These are phyloP conservation scores for Drosophila insularis DNA, from an alignment of 1,140 invertebrate species.

Conservation along the genomic window DNA sequence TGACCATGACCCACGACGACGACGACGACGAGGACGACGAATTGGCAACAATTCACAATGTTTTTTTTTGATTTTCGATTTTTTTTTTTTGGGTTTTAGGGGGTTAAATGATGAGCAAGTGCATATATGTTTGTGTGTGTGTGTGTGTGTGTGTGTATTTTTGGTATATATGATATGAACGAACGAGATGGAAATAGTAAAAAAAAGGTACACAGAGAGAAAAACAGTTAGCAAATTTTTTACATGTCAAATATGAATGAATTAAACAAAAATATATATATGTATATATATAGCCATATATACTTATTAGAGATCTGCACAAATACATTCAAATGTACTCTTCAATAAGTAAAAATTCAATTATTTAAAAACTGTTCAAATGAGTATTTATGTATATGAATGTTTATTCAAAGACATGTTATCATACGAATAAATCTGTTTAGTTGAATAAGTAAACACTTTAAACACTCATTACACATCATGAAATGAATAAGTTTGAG, in stretches of 20 bases:
- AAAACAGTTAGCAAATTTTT: slow-evolving; percentile 72
- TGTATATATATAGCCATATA: slow-evolving; percentile 4
- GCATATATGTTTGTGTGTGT: slow-evolving; percentile 35
- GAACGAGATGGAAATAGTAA: slow-evolving; percentile 63
- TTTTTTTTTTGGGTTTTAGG: slow-evolving; percentile 1
- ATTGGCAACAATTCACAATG: slow-evolving; percentile 74
- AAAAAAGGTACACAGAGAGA: slow-evolving; percentile 75
- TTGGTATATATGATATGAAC: slow-evolving; percentile 24
- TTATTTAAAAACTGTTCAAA: too few species aligned
- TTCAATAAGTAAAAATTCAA: too few species aligned
- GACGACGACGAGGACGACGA: slow-evolving; percentile 22
- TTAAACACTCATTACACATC: too few species aligned
- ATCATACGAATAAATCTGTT: too few species aligned
- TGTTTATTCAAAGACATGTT: too few species aligned
- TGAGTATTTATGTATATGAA: too few species aligned
- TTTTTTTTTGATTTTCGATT: not conserved
- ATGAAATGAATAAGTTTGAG: too few species aligned
- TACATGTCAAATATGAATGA: slow-evolving; percentile 54
- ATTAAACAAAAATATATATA: slow-evolving; percentile 49
- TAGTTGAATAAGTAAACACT: too few species aligned
- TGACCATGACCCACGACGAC: slow-evolving; percentile 23
- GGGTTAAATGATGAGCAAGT: slow-evolving; percentile 49
- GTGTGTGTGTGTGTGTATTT: slow-evolving; percentile 6
- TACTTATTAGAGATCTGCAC: not conserved
- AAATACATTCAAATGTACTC: too few species aligned